phyloP scores from a whole-genome alignment of 2,888 invertebrate species.

The Pollenia griseotomentosa region DNA sequence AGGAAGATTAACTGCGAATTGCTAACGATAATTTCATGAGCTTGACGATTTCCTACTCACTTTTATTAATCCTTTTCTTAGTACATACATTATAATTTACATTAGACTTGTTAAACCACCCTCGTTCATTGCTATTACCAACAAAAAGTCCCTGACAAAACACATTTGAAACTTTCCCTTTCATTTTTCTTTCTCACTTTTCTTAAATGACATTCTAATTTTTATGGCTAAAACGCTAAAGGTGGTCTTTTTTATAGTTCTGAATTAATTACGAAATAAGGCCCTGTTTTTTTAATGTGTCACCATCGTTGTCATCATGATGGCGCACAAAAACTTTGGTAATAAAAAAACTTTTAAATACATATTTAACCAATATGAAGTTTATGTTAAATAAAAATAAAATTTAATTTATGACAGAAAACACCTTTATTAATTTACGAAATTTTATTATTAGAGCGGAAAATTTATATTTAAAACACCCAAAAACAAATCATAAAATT shows the following conservation, averaged over 20 bases:
- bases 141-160: neutral
- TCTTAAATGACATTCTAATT: neutral
- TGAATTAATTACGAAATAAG: neutral
- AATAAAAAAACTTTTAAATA: slow-evolving; percentile 9
- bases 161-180: neutral
- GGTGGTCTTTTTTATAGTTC: slow-evolving; percentile 4
- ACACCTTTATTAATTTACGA: too few species aligned
- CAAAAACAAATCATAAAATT: too few species aligned
- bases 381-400: slow-evolving; percentile 23
- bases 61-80: too few species aligned
- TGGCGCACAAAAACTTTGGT: slow-evolving; percentile 1
- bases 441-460: too few species aligned
- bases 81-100: too few species aligned
- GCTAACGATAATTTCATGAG: too few species aligned
- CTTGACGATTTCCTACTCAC: too few species aligned
- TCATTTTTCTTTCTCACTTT: neutral
- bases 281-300: neutral
- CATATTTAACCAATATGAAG: neutral
- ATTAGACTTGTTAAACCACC: too few species aligned
- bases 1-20: too few species aligned
- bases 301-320: neutral
- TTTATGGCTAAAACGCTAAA: neutral
- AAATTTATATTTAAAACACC: too few species aligned
- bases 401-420: slow-evolving; percentile 1
- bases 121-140: too few species aligned